Base-by-base conservation (phyloP, 2,113 vertebrate genomes). In the Helogale parvula region DNA sequence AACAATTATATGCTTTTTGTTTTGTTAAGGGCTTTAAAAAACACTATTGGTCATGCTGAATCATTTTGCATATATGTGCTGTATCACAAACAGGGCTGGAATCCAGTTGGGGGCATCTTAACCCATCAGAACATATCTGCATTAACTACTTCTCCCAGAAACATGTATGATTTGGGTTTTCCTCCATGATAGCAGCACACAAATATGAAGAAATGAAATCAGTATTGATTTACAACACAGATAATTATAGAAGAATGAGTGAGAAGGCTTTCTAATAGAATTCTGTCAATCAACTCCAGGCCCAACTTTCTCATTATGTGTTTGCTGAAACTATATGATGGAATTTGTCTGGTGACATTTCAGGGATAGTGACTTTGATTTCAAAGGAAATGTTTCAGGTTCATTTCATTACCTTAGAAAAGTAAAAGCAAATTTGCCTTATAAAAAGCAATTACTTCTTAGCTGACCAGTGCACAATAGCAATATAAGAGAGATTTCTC, bases 361-460 rank as follows among this genome's bases (percentile, higher is more conserved):
- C 99, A 98, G 99, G 98, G 98, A 99, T 98, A 98, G 99, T 98
- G 98, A 99, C 98, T 99, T 99, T 98, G 98, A 99, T 98, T 99
- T 99, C 98, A 97, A 98, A 99, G 98, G 99, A 99, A 99, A 99
- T 99, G 99, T 99, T 99, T 99, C 98, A 98, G 99, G 99, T 99
- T 99, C 99, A 99, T 99, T 99, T 99, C 99, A 99, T 99, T 99
- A 99, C 99, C 99, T 99, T 98, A 96, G 98, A 99, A 99, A 99
- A 99, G 99, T 99, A 99, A 99, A 99, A 99, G 99, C 99, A 99
- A 99, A 99, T 99, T 99, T 99, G 99, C 98, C 99, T 99, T 99
- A 99, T 99, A 99, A 99, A 99, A 99, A 99, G 99, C 99, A 99
- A 99, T 99, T 99, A 99, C 99, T 99, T 98, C 98, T 98, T 99